These are phyloP conservation scores for Cacatua alba DNA, from an alignment of 2,113 vertebrate genomes.

Conservation along the genomic window DNA sequence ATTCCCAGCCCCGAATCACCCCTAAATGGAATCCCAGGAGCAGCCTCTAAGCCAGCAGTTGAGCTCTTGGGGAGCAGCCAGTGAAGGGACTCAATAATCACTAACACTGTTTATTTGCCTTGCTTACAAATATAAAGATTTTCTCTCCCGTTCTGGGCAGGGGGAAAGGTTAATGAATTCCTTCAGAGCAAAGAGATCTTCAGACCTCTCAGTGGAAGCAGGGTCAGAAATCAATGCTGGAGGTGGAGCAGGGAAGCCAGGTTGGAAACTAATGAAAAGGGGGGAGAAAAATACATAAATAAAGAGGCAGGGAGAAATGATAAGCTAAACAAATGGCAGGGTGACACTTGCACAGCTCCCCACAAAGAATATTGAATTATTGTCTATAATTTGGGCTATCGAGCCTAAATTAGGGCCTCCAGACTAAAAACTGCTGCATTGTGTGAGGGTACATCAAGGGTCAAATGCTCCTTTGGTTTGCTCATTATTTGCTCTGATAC, in stretches of 20 bases:
- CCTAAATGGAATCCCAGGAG: neutral
- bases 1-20: neutral
- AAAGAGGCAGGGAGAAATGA: neutral
- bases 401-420: constrained; percentile 33
- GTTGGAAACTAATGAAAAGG: constrained; percentile 40
- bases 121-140: constrained; percentile 67
- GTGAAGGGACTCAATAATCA: neutral
- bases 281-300: neutral
- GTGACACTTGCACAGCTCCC: constrained; percentile 16
- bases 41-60: neutral
- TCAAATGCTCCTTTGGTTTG: constrained; percentile 72
- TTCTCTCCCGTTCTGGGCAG: constrained; percentile 42
- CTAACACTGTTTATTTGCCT: constrained; percentile 52
- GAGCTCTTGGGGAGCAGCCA: neutral
- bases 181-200: constrained; percentile 62
- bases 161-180: constrained; percentile 71
- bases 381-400: constrained; percentile 53
- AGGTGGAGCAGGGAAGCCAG: constrained; percentile 56
- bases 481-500: constrained; percentile 72
- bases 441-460: constrained; percentile 57
- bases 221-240: constrained; percentile 68
- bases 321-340: constrained; percentile 28
- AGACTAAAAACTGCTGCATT: constrained; percentile 28
- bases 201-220: constrained; percentile 33
- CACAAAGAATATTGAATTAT: constrained; percentile 52